phyloP scores from a whole-genome alignment of 2,888 invertebrate genomes.

The Polydesmus complanatus region DNA sequence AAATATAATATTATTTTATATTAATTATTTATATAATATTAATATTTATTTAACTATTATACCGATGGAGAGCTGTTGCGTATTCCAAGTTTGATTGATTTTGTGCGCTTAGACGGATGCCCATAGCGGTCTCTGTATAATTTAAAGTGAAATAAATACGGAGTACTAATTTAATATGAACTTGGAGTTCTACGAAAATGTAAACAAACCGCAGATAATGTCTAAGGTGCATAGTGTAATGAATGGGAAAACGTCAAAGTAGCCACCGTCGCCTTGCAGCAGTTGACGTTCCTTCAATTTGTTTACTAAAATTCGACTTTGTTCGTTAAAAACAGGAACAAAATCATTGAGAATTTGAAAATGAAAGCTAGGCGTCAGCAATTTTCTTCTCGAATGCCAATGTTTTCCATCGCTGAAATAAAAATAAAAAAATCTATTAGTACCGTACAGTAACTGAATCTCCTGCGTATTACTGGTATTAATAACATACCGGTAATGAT shows the following conservation, averaged over 20 bases:
- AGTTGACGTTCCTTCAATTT: conserved; percentile 26
- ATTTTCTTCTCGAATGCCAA: conserved; percentile 36
- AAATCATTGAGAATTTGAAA: conserved; percentile 40
- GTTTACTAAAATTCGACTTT: conserved; percentile 31
- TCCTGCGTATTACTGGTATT: too few species aligned
- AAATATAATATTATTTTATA: too few species aligned
- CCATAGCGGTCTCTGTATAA: neutral
- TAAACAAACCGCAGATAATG: conserved; percentile 37
- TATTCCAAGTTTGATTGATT: neutral
- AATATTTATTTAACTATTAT: too few species aligned
- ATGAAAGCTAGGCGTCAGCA: conserved; percentile 41
- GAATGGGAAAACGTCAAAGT: conserved; percentile 35
- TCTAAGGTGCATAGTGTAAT: conserved; percentile 41
- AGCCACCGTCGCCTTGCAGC: too few species aligned
- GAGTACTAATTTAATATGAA: conserved; percentile 46
- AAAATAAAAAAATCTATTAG: too few species aligned
- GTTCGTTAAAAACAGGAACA: conserved; percentile 36
- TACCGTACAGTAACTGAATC: too few species aligned
- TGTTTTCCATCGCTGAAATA: conserved; percentile 32
- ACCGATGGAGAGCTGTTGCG: neutral
- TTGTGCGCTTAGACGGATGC: neutral
- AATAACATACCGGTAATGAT: too few species aligned
- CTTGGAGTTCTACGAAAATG: neutral
- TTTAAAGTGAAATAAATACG: conserved; percentile 26
- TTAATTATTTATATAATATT: too few species aligned